phyloP scores from a whole-genome alignment of 2,888 invertebrate genomes.

The Hartigia nigra region DNA sequence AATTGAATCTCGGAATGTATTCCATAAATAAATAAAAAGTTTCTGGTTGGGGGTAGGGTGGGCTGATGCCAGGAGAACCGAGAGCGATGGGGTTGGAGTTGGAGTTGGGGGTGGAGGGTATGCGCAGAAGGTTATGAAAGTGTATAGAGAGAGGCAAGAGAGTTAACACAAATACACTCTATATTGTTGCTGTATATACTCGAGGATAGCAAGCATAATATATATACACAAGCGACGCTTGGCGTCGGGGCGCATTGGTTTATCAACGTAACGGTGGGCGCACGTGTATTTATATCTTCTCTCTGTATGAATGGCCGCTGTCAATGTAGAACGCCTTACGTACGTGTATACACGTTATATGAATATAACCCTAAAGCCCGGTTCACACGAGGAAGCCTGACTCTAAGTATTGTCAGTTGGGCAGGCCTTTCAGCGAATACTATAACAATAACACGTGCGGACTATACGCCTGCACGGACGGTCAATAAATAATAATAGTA shows the following conservation, averaged over 20 bases:
- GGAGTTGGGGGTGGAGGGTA: background rate
- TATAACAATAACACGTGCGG: background rate
- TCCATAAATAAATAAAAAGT: conserved; percentile 51
- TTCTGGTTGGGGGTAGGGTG: conserved; percentile 43
- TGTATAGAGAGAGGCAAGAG: background rate
- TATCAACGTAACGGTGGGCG: background rate
- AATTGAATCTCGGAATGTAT: conserved; percentile 49
- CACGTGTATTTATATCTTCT: conserved; percentile 9
- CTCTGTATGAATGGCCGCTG: conserved; percentile 12
- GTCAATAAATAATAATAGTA: background rate
- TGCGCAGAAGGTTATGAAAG: background rate
- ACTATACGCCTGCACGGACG: background rate
- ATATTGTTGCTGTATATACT: background rate
- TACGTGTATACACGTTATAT: background rate
- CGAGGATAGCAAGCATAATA: background rate
- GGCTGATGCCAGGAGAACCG: conserved; percentile 35
- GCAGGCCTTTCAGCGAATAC: background rate
- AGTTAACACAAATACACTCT: background rate
- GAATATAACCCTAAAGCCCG: background rate
- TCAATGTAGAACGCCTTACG: background rate
- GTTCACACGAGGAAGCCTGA: background rate
- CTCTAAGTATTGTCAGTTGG: background rate
- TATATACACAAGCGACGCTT: background rate
- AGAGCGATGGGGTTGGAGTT: background rate
- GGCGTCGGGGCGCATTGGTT: conserved; percentile 2